Evolutionary conservation across 2,113 vertebrate species (phyloP), one percentile per base, ranked within the genome.

Genomic region (Pangasianodon hypophthalmus): DNA sequence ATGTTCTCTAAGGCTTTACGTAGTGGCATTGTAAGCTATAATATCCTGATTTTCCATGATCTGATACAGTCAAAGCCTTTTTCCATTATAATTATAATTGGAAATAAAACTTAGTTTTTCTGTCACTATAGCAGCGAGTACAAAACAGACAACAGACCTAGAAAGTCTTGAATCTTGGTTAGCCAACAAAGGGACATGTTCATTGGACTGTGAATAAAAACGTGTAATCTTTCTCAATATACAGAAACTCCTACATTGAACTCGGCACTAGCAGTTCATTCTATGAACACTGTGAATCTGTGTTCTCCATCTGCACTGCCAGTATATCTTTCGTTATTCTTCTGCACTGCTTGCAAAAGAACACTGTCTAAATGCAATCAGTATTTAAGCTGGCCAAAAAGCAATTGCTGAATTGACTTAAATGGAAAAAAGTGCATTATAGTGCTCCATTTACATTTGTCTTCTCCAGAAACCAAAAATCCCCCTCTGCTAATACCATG

Each of bases 111-210:
- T 50, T n/a, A 62, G 82, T 24, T 83, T 83, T 37, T 41, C 50
- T 73, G 85, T 54, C 29, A 54, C n/a, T 54, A 54, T 54, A 41
- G 50, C 85, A 73, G 29, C 56, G 81, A 60, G 32, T 83, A 69
- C 54, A 64, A 77, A 81, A 64, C 58, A 37, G 81, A 88, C 75
- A 81, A 50, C 50, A 44, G 16, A 69, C 7, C 14, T 58, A 77
- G 71, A 60, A 87, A 80, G 86, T 88, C 41, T 32, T 88, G 75
- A 46, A 71, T 41, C 58, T 56, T 71, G 77, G 54, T 58, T 79
- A 44, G 29, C 52, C 86, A 58, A 75, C 32, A 77, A 83, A 60
- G 10, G 54, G 21, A 60, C 52, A 84, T 1, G 16, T 3, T 37
- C 52, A n/a, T 18, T 84, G 54, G 50, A 82, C 81, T 29, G 19